Evolutionary conservation across 2,888 invertebrate species (phyloP), one percentile per base, ranked within the genome.

Genomic region (Laothoe populi): DNA sequence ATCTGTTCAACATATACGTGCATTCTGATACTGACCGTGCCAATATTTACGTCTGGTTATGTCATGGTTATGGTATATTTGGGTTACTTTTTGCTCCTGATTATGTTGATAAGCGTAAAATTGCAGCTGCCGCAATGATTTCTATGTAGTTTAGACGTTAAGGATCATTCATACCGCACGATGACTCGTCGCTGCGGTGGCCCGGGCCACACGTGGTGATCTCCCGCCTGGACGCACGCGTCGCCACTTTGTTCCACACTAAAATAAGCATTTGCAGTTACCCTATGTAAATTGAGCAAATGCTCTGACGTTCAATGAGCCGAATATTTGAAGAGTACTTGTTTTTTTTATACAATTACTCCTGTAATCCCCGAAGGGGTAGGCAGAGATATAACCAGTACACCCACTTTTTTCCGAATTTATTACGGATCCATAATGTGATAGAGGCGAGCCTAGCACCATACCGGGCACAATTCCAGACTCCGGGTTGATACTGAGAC

Each of bases 211-310:
- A 78, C 76, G 78, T 73, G 66, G 78, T 63, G 81, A 70, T 70
- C 77, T 68, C 75, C 77, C 72, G 78, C 69, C 66, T 19, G 53
- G 75, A 61, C 69, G 78, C 82, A 77, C 81, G 79, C 77, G 81
- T 73, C 62, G 58, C 65, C 66, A 67, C 73, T 65, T 62, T 58
- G 57, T 48, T 24, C 38, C 35, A 57, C 46, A 40, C 59, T 21
- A 59, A 48, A 48, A 60, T 60, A 60, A 48, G 60, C 46, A 60
- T 60, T 60, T 60, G 31, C 53, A 53, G 53, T 19, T 16, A 31
- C 53, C 24, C 46, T 57, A 57, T 57, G 57, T 57, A 57, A 57
- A 38, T 57, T 57, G 38, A n/a, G 26, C 26, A 60, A 53, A 31
- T 19, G 53, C 53, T 19, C 4, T 8, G n/a, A 49, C 3, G 53